Evolutionary conservation across 2,797 vertebrate species (phyloP).

Genomic region (Pterois miles): DNA sequence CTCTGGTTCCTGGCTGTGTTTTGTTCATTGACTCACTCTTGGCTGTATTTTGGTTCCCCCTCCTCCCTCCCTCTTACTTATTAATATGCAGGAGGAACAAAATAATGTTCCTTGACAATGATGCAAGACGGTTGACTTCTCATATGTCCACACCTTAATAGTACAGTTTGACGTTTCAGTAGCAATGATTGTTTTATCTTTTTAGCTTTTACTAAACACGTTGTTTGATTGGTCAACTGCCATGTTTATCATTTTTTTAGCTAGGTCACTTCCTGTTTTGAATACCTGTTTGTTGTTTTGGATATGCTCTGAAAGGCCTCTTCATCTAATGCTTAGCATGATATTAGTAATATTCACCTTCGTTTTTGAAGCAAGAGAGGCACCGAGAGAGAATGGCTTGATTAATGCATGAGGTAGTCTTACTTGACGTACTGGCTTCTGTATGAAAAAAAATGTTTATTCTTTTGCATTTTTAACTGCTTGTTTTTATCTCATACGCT

Average conservation of each 20-base stretch:
- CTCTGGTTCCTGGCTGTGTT: constrained; percentile 66
- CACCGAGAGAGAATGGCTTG: constrained; percentile 36
- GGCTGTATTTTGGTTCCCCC: constrained; percentile 30
- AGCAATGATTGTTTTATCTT: not conserved
- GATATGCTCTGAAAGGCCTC: constrained; percentile 13
- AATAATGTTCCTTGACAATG: constrained; percentile 58
- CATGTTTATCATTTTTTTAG: constrained; percentile 70
- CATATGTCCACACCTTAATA: not conserved
- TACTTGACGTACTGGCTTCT: not conserved
- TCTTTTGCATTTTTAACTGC: not conserved
- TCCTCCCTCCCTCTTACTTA: not conserved
- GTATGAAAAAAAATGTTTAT: not conserved
- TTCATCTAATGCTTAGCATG: not conserved
- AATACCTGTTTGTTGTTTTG: constrained; percentile 33
- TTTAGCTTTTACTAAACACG: not conserved
- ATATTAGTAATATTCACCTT: not conserved
- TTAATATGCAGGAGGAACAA: constrained; percentile 40
- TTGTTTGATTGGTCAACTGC: constrained; percentile 73
- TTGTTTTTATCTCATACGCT: not conserved
- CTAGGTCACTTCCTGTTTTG: constrained; percentile 1
- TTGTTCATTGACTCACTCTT: constrained; percentile 38
- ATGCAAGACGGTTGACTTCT: constrained; percentile 77
- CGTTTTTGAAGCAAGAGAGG: not conserved
- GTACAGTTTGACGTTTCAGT: not conserved
- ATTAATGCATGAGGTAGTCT: constrained; percentile 44